Evolutionary conservation across 2,888 invertebrate genomes (phyloP).

Genomic region (Macrosiphum euphorbiae): DNA sequence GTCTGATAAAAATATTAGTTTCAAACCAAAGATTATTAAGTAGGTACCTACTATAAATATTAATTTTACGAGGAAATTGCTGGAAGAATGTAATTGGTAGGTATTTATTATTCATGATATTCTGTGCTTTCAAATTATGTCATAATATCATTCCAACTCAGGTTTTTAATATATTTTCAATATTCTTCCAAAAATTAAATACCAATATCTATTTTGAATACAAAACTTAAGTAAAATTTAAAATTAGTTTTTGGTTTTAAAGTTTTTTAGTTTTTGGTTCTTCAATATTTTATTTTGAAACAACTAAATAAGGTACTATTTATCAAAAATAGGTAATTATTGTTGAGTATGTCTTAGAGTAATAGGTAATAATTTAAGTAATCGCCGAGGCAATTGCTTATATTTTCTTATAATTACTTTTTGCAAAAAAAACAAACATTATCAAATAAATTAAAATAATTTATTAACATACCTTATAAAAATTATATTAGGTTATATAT

Average conservation of each 20-base stretch:
- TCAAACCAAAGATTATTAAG: neutral
- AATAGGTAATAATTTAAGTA: too few species aligned
- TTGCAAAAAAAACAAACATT: neutral
- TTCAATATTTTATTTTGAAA: neutral
- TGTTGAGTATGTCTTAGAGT: neutral
- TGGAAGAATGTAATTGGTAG: neutral
- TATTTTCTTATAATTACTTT: neutral
- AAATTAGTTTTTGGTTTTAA: neutral
- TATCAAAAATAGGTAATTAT: neutral
- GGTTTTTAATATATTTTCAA: slow-evolving; percentile 2
- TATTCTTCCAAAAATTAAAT: neutral
- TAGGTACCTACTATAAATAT: neutral
- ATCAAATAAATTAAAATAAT: neutral
- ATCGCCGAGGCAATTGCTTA: too few species aligned
- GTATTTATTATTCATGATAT: neutral
- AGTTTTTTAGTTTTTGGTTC: too few species aligned
- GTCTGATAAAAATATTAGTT: slow-evolving; percentile 27
- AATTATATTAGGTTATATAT: neutral
- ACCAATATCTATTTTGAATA: neutral
- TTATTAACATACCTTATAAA: neutral
- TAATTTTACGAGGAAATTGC: neutral
- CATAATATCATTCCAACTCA: neutral
- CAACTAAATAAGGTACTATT: neutral
- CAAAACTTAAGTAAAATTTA: neutral
- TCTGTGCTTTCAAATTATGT: neutral